These are phyloP conservation scores for Apocrypta bakeri DNA, from an alignment of 1,140 invertebrate species.

Conservation along the genomic window DNA sequence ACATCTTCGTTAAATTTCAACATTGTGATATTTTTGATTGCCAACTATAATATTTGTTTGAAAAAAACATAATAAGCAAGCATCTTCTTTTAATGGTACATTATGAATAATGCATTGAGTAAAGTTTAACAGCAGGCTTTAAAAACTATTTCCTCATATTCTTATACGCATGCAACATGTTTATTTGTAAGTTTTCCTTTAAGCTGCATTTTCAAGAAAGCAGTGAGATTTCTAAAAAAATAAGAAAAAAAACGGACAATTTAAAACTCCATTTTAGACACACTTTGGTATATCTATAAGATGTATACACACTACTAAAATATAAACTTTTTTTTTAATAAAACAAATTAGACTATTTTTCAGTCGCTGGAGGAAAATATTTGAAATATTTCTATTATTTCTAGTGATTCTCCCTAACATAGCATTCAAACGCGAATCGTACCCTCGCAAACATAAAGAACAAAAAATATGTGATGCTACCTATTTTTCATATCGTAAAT, in stretches of 20 bases:
- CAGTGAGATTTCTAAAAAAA: not conserved
- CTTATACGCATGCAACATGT: too few species aligned
- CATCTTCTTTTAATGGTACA: not conserved
- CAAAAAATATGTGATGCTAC: too few species aligned
- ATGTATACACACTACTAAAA: not conserved
- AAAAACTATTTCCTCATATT: not conserved
- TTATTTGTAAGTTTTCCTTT: slow-evolving; percentile 6
- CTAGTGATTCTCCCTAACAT: too few species aligned
- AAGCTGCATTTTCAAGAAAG: slow-evolving; percentile 2
- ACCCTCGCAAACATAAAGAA: too few species aligned
- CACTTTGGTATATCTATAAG: not conserved
- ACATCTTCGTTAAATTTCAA: slow-evolving; percentile 56
- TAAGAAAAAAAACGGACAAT: not conserved
- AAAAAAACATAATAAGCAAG: not conserved
- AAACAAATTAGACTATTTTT: not conserved
- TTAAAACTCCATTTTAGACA: not conserved
- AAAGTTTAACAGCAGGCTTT: not conserved
- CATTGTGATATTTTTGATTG: slow-evolving; percentile 52
- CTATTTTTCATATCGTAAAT: too few species aligned
- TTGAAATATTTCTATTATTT: not conserved
- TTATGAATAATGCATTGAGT: not conserved
- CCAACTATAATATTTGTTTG: not conserved
- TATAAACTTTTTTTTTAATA: not conserved
- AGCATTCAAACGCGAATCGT: too few species aligned
- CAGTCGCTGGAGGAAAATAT: not conserved